Percentiles rank a stretch among this genome's conserved stretches.
These are phyloP conservation scores for Ictalurus furcatus DNA, from an alignment of 2,113 vertebrate species.

Conservation along the genomic window DNA sequence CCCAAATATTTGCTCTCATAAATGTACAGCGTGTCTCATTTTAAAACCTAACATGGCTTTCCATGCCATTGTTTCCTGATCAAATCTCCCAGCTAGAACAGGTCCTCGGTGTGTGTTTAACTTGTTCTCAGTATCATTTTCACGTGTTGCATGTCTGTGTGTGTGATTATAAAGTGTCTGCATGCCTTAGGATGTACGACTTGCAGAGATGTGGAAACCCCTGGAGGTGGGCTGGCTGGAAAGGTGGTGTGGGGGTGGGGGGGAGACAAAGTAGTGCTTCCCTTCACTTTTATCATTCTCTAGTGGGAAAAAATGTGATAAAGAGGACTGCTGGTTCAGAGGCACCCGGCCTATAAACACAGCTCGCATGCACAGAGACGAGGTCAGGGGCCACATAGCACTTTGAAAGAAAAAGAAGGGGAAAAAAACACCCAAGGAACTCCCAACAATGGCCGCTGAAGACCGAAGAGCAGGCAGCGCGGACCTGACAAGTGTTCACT, in stretches of 20 bases:
- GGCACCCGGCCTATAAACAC: slow-evolving; percentile 62
- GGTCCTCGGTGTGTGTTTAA: not conserved
- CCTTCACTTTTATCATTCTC: slow-evolving; percentile 62
- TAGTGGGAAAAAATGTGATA: slow-evolving; percentile 64
- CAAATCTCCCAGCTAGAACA: slow-evolving; percentile 6
- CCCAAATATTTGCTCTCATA: slow-evolving; percentile 47
- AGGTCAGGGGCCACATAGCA: slow-evolving; percentile 62
- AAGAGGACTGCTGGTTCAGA: slow-evolving; percentile 61
- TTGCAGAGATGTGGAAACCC: slow-evolving; percentile 49
- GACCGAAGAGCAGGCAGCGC: slow-evolving; percentile 45
- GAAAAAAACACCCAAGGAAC: slow-evolving; percentile 54
- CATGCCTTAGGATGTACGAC: slow-evolving; percentile 41
- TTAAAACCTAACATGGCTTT: not conserved
- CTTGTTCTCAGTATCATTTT: slow-evolving; percentile 11
- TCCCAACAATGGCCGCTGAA: slow-evolving; percentile 57
- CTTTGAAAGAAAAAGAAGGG: slow-evolving; percentile 41
- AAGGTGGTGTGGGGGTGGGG: not conserved
- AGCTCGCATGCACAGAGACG: slow-evolving; percentile 55
- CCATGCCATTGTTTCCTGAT: slow-evolving; percentile 5
- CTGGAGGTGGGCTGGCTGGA: slow-evolving; percentile 48
- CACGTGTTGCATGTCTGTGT: not conserved
- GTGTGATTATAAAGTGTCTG: slow-evolving; percentile 14
- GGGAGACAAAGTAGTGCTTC: slow-evolving; percentile 54
- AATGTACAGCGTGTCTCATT: slow-evolving; percentile 17
- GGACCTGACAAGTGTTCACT: slow-evolving; percentile 62